phyloP scores from a whole-genome alignment of 2,888 invertebrate species.

The Acleris literana region DNA sequence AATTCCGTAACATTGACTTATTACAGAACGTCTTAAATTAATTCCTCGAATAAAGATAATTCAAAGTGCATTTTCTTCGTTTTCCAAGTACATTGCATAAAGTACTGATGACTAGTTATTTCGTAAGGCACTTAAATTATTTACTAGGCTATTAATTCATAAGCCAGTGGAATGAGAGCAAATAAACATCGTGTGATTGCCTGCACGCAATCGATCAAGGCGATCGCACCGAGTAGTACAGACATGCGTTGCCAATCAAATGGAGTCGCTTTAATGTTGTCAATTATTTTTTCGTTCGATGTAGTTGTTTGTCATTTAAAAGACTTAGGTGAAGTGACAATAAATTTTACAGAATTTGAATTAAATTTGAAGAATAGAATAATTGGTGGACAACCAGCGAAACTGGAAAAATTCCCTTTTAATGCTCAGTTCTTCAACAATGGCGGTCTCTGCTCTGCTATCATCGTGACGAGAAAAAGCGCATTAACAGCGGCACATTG shows the following conservation, averaged over 20 bases:
- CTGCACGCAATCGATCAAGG: too few relatives aligned
- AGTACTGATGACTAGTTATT: background rate
- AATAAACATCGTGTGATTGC: background rate
- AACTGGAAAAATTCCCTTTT: constrained; percentile 45
- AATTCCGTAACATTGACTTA: too few relatives aligned
- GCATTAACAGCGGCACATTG: constrained; percentile 59
- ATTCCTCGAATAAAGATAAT: too few relatives aligned
- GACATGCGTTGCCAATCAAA: constrained; percentile 5
- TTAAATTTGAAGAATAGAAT: constrained; percentile 42
- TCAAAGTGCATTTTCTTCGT: background rate
- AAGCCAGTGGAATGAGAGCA: background rate
- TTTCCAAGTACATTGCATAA: background rate
- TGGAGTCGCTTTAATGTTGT: background rate
- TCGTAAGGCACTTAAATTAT: constrained; percentile 1
- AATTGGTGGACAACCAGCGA: constrained; percentile 44
- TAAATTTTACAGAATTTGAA: constrained; percentile 39
- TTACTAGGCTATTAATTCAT: constrained; percentile 5
- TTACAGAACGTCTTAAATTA: background rate
- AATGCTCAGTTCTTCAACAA: constrained; percentile 51
- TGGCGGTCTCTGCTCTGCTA: constrained; percentile 51
- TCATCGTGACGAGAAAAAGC: constrained; percentile 48
- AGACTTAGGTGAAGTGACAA: constrained; percentile 45
- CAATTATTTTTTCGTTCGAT: background rate
- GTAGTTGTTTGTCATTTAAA: constrained; percentile 46
- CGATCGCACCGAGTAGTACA: background rate